A percentile compares a stretch with the other conserved stretches of the same genome.
phyloP scores from a whole-genome alignment of 2,113 vertebrate species.

The Mastomys natalensis region DNA sequence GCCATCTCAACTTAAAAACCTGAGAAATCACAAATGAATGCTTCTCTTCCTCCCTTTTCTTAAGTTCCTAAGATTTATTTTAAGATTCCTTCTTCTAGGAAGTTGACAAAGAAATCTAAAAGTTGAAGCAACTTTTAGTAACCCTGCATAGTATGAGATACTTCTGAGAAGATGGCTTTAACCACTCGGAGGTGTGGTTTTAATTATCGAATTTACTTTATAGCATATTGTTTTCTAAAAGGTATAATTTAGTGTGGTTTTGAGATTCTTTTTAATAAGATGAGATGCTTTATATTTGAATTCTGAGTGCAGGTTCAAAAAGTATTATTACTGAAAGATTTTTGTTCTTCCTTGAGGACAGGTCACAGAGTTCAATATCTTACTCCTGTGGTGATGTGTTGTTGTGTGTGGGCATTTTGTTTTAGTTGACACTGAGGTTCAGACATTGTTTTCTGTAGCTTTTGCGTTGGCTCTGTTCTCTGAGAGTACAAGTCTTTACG shows the following conservation, averaged over 20 bases:
- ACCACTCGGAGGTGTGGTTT: neutral
- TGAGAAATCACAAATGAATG: neutral
- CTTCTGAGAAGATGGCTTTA: neutral
- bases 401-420: neutral
- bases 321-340: neutral
- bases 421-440: neutral
- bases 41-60: neutral
- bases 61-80: constrained; percentile 10
- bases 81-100: neutral
- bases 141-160: neutral
- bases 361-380: neutral
- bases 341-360: neutral
- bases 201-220: constrained; percentile 44
- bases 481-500: neutral
- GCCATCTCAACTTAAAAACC: neutral
- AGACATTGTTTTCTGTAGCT: neutral
- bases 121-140: neutral
- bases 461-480: neutral
- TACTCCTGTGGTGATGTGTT: neutral
- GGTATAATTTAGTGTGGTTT: neutral
- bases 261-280: neutral
- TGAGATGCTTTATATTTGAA: neutral
- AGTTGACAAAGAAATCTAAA: neutral
- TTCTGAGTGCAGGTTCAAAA: neutral
- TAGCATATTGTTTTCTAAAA: neutral